phyloP scores from a whole-genome alignment of 2,113 vertebrate genomes.

The Macrotus californicus region DNA sequence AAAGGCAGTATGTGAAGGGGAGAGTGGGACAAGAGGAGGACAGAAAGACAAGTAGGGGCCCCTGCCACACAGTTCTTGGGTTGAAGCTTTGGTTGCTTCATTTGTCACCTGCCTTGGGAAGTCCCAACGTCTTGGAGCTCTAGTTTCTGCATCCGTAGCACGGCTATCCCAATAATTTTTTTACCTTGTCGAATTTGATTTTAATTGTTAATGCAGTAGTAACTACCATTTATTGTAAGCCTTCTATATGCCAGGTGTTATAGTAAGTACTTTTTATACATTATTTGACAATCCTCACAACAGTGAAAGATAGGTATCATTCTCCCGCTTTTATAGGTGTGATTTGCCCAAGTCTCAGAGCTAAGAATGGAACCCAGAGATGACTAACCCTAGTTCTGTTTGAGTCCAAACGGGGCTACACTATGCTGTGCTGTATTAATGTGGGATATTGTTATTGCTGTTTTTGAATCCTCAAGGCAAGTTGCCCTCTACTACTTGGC shows the following conservation, averaged over 20 bases:
- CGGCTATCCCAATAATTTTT: background rate
- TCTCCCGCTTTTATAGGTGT: background rate
- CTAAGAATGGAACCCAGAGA: background rate
- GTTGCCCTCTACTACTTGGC: background rate
- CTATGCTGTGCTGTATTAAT: background rate
- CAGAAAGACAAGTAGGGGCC: background rate
- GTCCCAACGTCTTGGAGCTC: background rate
- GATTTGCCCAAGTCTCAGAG: background rate
- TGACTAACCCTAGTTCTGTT: background rate
- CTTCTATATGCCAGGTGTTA: background rate
- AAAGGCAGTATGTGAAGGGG: background rate
- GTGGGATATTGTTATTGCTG: background rate
- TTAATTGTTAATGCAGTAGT: background rate
- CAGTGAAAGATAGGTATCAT: background rate
- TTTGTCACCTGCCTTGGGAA: background rate
- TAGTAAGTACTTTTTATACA: conserved; percentile 1
- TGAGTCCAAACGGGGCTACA: background rate
- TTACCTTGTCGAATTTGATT: background rate
- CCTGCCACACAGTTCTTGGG: background rate
- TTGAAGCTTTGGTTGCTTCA: background rate
- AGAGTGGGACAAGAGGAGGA: background rate
- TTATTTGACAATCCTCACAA: background rate
- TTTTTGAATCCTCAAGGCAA: background rate
- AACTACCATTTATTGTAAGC: background rate
- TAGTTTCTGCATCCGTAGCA: background rate